Evolutionary conservation across 1,140 invertebrate species (phyloP).

Genomic region (Macrocentrus cingulum): DNA sequence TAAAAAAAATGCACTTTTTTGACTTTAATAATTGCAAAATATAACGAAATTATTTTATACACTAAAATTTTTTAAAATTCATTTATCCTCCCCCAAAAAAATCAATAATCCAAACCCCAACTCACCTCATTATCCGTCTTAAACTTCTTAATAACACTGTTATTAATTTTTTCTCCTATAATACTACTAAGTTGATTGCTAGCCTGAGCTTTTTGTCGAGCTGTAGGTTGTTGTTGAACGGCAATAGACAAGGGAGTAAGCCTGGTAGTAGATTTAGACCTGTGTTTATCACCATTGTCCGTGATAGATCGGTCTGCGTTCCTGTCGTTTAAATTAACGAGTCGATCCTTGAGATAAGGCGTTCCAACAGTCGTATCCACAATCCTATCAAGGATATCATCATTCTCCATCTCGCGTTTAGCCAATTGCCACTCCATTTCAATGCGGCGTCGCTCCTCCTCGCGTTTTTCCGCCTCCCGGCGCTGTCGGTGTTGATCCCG

Average conservation of each 20-base stretch:
- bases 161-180: slow-evolving; percentile 41
- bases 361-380: slow-evolving; percentile 52
- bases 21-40: no score
- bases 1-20: no score
- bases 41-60: no score
- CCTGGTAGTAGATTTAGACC: slow-evolving; percentile 35
- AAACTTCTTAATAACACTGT: slow-evolving; percentile 54
- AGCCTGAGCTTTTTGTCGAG: slow-evolving; percentile 34
- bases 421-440: slow-evolving; percentile 65
- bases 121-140: slow-evolving; percentile 57
- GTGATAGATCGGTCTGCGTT: slow-evolving; percentile 22
- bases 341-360: slow-evolving; percentile 39
- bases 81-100: not conserved
- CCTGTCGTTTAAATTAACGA: slow-evolving; percentile 31
- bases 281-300: slow-evolving; percentile 16
- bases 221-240: slow-evolving; percentile 41
- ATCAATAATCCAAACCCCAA: not conserved
- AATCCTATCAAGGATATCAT: slow-evolving; percentile 63
- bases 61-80: slow-evolving; percentile 1
- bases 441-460: slow-evolving; percentile 61
- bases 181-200: slow-evolving; percentile 37
- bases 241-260: slow-evolving; percentile 39
- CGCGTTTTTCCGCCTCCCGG: slow-evolving; percentile 56
- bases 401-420: slow-evolving; percentile 67
- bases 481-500: slow-evolving; percentile 56